phyloP scores from a whole-genome alignment of 35 echinoderm and acorn worm genomes.

The Apostichopus parvimensis region DNA sequence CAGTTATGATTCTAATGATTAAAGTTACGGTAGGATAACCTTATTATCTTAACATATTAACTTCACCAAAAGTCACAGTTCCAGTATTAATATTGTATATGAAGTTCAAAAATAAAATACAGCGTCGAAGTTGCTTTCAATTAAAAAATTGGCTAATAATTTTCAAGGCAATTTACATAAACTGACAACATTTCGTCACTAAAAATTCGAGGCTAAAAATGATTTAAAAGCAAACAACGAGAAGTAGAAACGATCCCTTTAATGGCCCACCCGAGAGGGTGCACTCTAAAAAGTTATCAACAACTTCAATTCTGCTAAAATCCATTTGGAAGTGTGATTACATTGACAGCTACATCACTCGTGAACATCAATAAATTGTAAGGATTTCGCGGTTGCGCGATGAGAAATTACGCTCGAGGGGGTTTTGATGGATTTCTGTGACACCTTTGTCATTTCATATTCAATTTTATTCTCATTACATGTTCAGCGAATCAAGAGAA shows the following conservation, averaged over 20 bases:
- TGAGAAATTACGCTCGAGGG: slow-evolving; percentile 30
- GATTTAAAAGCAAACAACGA: no score
- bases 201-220: no score
- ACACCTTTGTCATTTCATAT: slow-evolving; percentile 34
- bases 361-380: slow-evolving; percentile 31
- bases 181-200: no score
- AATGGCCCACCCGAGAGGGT: neutral
- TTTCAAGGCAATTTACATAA: no score
- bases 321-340: slow-evolving; percentile 8
- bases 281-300: slow-evolving; percentile 10
- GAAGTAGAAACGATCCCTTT: neutral
- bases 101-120: no score
- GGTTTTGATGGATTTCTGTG: slow-evolving; percentile 23
- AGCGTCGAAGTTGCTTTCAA: no score
- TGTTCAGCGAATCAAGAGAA: neutral
- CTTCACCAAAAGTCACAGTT: no score
- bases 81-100: no score
- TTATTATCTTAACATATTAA: no score
- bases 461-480: neutral
- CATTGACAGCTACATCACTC: slow-evolving; percentile 1
- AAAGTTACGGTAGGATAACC: no score
- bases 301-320: neutral
- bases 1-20: no score
- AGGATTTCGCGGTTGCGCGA: neutral
- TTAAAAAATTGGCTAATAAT: no score